Evolutionary conservation across 2,888 invertebrate genomes (phyloP), one percentile per base, ranked within the genome.

Genomic region (Busseola fusca): DNA sequence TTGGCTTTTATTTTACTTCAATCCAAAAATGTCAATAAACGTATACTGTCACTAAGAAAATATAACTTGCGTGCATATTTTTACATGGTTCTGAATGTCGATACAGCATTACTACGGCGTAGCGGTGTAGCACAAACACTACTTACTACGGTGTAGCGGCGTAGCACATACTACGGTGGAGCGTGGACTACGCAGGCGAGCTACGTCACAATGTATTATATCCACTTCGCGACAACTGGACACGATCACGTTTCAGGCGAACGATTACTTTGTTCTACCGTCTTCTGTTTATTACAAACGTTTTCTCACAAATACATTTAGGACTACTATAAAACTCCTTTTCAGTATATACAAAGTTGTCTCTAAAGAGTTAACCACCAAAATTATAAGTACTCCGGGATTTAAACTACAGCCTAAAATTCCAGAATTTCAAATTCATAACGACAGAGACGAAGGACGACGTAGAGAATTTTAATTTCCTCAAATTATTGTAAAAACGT

Each of bases 201-300:
- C 64, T 71, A 65, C 67, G 60, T 58, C 81, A 81, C 65, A 70
- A 65, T 63, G 58, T 77, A 72, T 76, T 62, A 65, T 71, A 71
- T 52, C 57, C 27, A 69, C n/a, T 72, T 64, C 45, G 42, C 62
- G 72, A 74, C 72, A 66, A 60, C 60, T 71, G 80, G 69, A 76
- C 72, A 68, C 66, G 62, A 79, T 79, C 76, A 66, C 45, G 25
- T 76, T 82, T 72, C 82, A 73, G 56, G 14, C 56, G 64, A 75
- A 50, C 50, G 57, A 48, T 64, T 76, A 76, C 71, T 79, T 82
- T 80, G 64, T 76, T 57, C 67, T 27, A 63, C 37, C 16, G 27
- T 64, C 37, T 78, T 67, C 18, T 72, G 48, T 82, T 67, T 56
- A 60, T 59, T 54, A 64, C 45, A 57, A 65, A 66, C 50, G 16